Percentiles rank a stretch among this genome's conserved stretches.
These are phyloP conservation scores for Tachina lurida DNA, from an alignment of 2,888 invertebrate species.

Conservation along the genomic window DNA sequence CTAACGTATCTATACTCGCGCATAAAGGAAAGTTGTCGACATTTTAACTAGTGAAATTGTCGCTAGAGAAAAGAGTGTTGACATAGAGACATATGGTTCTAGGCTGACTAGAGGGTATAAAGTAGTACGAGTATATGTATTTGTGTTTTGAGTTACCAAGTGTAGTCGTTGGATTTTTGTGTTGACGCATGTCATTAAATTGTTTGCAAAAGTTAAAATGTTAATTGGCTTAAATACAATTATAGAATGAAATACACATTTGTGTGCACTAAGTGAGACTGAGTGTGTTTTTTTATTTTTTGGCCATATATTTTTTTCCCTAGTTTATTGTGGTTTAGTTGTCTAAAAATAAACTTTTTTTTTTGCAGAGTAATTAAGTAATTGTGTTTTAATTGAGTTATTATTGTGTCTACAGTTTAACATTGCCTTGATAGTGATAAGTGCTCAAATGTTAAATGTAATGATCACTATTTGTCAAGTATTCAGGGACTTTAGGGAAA, in stretches of 20 bases:
- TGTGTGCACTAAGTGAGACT: background rate
- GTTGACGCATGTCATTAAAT: slow-evolving; percentile 70
- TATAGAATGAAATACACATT: background rate
- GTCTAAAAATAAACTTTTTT: slow-evolving; percentile 43
- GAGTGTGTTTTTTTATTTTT: background rate
- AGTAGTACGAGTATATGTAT: background rate
- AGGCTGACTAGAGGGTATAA: too few relatives aligned
- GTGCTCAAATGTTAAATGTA: slow-evolving; percentile 53
- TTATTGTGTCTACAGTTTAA: slow-evolving; percentile 56
- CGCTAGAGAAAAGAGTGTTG: too few relatives aligned
- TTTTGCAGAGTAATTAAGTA: slow-evolving; percentile 60
- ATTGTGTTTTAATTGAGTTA: slow-evolving; percentile 70
- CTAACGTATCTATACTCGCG: too few relatives aligned
- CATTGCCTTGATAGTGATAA: slow-evolving; percentile 39
- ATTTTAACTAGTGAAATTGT: too few relatives aligned
- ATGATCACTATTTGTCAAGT: slow-evolving; percentile 58
- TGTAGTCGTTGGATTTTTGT: slow-evolving; percentile 45
- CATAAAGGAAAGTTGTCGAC: too few relatives aligned
- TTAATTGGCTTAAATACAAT: slow-evolving; percentile 67
- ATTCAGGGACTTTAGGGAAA: slow-evolving; percentile 19
- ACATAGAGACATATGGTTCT: too few relatives aligned
- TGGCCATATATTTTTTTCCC: background rate
- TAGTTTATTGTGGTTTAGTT: slow-evolving; percentile 41
- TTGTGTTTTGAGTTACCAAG: background rate
- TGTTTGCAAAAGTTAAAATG: slow-evolving; percentile 70